phyloP scores from a whole-genome alignment of 2,113 vertebrate genomes.

The Tychaedon coryphoeus region DNA sequence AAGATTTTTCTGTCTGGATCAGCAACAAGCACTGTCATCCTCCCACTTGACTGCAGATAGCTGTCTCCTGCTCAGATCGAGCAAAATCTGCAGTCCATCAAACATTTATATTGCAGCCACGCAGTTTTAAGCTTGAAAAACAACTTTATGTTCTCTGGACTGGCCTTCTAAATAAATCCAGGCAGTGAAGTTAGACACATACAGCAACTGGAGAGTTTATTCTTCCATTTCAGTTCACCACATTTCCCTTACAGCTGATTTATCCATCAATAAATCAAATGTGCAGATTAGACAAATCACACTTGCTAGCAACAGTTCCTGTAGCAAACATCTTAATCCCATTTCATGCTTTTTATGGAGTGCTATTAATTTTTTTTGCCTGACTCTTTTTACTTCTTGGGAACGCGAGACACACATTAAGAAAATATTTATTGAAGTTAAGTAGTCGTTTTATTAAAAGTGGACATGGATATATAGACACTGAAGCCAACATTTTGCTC shows the following conservation, averaged over 20 bases:
- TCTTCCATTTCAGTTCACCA: background rate
- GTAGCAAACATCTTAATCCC: background rate
- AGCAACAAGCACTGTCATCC: background rate
- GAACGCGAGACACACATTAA: background rate
- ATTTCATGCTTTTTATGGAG: background rate
- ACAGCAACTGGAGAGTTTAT: background rate
- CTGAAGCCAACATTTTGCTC: background rate
- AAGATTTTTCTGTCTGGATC: background rate
- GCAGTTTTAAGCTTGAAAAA: background rate
- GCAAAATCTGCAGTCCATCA: background rate
- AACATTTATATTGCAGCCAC: background rate
- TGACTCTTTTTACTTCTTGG: background rate
- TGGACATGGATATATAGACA: background rate
- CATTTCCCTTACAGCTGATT: background rate
- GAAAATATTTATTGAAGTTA: conserved; percentile 1
- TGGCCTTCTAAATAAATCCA: background rate
- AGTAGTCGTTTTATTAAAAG: background rate
- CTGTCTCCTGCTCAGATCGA: background rate
- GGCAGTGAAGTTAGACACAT: background rate
- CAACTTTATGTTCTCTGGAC: background rate
- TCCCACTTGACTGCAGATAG: background rate
- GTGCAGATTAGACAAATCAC: background rate
- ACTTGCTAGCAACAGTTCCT: background rate
- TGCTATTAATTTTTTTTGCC: background rate
- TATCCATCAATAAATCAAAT: background rate